Evolutionary conservation across 2,888 invertebrate species (phyloP).

Genomic region (Agrochola lychnidis): DNA sequence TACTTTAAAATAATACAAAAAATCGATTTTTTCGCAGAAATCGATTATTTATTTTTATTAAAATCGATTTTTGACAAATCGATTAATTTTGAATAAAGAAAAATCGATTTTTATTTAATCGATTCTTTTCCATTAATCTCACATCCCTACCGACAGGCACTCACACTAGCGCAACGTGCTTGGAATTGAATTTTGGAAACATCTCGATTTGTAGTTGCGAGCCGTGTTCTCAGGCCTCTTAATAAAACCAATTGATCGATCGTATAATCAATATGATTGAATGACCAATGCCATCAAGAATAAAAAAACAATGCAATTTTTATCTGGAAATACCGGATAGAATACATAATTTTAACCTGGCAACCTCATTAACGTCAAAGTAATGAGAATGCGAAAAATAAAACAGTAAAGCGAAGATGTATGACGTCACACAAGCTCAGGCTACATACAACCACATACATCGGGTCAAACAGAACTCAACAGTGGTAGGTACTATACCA

Average conservation of each 20-base stretch:
- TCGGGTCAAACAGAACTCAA: constrained; percentile 69
- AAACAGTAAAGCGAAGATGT: constrained; percentile 52
- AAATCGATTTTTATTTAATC: too few relatives aligned
- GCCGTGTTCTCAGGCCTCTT: background rate
- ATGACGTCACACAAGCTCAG: constrained; percentile 60
- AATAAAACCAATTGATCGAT: background rate
- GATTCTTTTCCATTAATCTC: too few relatives aligned
- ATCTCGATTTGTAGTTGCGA: too few relatives aligned
- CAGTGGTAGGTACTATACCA: constrained; percentile 86
- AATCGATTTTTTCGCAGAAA: too few relatives aligned
- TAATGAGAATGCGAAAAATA: constrained; percentile 26
- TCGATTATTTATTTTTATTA: too few relatives aligned
- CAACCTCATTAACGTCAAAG: constrained; percentile 14
- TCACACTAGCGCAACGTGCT: too few relatives aligned
- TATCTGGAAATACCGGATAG: background rate
- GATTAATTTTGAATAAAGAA: too few relatives aligned
- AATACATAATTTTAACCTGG: background rate
- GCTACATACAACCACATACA: constrained; percentile 66
- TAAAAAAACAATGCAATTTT: constrained; percentile 31
- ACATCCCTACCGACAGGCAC: too few relatives aligned
- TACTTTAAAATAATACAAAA: too few relatives aligned
- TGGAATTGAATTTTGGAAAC: too few relatives aligned
- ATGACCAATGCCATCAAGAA: background rate
- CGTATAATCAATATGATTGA: background rate
- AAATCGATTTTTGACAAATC: too few relatives aligned